phyloP scores from a whole-genome alignment of 2,113 vertebrate species.

The Poecile atricapillus region DNA sequence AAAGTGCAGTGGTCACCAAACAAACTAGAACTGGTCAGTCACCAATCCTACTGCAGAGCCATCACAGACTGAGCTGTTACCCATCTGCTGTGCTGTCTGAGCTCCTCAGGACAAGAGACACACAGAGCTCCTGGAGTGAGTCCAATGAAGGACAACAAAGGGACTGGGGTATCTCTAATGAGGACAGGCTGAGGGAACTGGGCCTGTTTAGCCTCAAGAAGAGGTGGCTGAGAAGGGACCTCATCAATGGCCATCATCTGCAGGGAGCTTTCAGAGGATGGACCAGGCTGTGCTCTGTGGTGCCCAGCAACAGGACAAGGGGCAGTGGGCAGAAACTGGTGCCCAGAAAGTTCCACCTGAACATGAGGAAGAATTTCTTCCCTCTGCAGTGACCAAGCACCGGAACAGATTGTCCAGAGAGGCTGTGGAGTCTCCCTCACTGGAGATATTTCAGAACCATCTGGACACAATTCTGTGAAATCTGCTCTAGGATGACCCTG shows the following conservation, averaged over 20 bases:
- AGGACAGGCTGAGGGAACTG: background rate
- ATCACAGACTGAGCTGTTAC: background rate
- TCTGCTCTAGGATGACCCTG: background rate
- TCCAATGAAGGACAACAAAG: background rate
- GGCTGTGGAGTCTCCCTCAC: background rate
- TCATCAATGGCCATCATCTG: background rate
- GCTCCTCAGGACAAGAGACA: background rate
- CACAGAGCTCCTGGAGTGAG: background rate
- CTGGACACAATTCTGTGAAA: background rate
- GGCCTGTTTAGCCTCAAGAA: background rate
- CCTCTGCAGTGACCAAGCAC: rapidly evolving
- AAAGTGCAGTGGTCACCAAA: background rate
- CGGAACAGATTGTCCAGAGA: background rate
- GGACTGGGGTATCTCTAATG: background rate
- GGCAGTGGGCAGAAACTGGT: background rate
- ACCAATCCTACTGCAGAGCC: background rate
- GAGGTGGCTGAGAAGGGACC: background rate
- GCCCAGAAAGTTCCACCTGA: background rate
- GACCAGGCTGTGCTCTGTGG: background rate
- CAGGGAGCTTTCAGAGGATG: background rate
- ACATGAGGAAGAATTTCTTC: background rate
- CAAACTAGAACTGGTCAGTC: background rate
- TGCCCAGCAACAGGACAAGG: background rate
- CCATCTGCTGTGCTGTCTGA: background rate
- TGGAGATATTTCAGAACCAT: background rate